Percentiles rank a stretch among this genome's conserved stretches.
Conservation (phyloP, 2,888 invertebrate species). For the Drosophila formosana region DNA sequence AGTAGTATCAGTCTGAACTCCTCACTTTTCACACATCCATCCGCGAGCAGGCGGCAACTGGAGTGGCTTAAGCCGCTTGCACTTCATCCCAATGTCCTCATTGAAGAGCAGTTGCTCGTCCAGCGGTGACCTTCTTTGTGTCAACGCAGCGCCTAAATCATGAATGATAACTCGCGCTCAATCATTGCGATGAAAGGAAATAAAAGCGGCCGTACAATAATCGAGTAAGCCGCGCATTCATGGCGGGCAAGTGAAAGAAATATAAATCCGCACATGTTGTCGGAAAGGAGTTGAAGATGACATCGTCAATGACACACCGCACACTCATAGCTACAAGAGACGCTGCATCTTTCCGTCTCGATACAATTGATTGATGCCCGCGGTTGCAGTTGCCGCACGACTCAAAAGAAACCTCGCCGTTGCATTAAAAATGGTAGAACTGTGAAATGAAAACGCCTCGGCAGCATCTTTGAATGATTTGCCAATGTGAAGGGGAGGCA, state of each 20-base stretch:
- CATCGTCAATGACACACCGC: slow-evolving; percentile 46
- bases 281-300: slow-evolving; percentile 68
- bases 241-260: slow-evolving; percentile 68
- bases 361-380: slow-evolving; percentile 68
- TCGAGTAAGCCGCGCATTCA: slow-evolving; percentile 79
- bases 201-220: slow-evolving; percentile 75
- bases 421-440: slow-evolving; percentile 45
- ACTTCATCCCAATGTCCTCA: slow-evolving; percentile 36
- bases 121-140: slow-evolving; percentile 55
- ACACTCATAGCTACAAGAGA: slow-evolving; percentile 43
- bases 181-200: slow-evolving; percentile 73
- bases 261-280: slow-evolving; percentile 74
- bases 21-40: slow-evolving; percentile 67
- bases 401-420: slow-evolving; percentile 59
- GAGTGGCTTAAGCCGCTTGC: slow-evolving; percentile 64
- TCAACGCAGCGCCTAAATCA: slow-evolving; percentile 64
- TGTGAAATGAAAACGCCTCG: slow-evolving; percentile 51
- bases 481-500: background rate
- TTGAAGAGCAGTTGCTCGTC: slow-evolving; percentile 15
- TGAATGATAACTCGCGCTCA: slow-evolving; percentile 78
- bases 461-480: slow-evolving; percentile 27
- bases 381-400: slow-evolving; percentile 48
- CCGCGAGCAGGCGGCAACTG: slow-evolving; percentile 31
- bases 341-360: slow-evolving; percentile 7
- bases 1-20: slow-evolving; percentile 35